Conservation (phyloP, 2,113 vertebrate genomes). For the Martes martes region DNA sequence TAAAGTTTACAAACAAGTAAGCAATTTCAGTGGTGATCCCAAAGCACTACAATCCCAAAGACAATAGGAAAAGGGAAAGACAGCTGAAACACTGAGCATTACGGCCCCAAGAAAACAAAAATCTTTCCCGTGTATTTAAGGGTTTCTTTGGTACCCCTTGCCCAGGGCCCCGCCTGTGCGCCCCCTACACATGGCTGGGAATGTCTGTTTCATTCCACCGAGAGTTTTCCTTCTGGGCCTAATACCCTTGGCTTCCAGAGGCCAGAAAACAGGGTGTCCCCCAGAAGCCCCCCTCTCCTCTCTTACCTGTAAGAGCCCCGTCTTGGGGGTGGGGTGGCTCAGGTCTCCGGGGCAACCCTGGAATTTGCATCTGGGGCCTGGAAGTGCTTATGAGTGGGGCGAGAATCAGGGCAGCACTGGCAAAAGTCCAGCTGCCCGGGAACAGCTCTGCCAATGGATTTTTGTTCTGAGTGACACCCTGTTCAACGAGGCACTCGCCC, state of each 20-base stretch:
- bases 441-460: neutral
- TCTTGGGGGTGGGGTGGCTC: neutral
- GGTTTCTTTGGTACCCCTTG: neutral
- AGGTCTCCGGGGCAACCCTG: neutral
- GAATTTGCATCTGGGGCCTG: neutral
- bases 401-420: neutral
- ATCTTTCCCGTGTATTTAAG: neutral
- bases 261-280: neutral
- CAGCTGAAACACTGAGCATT: neutral
- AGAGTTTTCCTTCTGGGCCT: neutral
- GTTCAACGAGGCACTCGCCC: neutral
- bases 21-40: neutral
- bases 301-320: constrained; percentile 21
- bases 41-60: neutral
- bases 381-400: neutral
- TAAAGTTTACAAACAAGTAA: constrained; percentile 6
- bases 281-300: neutral
- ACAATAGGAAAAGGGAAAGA: neutral
- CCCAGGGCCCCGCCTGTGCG: neutral
- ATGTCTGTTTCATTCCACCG: neutral
- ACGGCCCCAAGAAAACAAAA: neutral
- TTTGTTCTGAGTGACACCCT: neutral
- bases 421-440: neutral
- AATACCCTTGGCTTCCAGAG: neutral
- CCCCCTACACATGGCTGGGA: neutral